Conservation (phyloP, 2,797 vertebrate genomes). For the Sebastolobus altivelis region DNA sequence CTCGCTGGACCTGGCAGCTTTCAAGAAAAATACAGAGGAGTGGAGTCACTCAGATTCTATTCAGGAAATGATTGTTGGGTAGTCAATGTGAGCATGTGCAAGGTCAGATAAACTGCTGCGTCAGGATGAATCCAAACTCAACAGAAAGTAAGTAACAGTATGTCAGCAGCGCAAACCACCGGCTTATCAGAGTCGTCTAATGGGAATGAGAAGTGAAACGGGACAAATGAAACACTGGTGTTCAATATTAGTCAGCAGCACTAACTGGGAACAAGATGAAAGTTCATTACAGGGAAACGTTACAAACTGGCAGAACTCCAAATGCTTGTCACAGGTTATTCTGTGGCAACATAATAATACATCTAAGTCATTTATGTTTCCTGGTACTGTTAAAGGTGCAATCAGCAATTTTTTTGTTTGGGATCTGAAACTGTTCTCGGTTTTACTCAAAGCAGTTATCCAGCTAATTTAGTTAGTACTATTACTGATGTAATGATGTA, state of each 20-base stretch:
- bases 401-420: neutral
- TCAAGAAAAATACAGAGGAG: neutral
- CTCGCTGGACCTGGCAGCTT: neutral
- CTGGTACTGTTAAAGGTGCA: neutral
- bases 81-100: neutral
- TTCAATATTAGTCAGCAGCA: conserved; percentile 17
- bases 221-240: neutral
- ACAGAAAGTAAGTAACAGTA: neutral
- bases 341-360: neutral
- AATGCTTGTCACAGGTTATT: neutral
- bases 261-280: conserved; percentile 25
- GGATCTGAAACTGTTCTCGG: neutral
- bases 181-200: neutral
- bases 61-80: neutral
- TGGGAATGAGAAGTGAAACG: conserved; percentile 65
- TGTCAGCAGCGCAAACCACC: conserved; percentile 46
- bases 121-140: conserved; percentile 12
- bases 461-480: no score
- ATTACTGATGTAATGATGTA: neutral
- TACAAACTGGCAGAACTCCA: neutral
- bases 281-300: neutral
- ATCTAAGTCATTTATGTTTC: neutral
- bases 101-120: conserved; percentile 2
- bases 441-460: neutral
- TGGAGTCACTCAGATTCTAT: conserved; percentile 5